Conservation (phyloP, 2,797 vertebrate species). For the Xiphophorus birchmanni region DNA sequence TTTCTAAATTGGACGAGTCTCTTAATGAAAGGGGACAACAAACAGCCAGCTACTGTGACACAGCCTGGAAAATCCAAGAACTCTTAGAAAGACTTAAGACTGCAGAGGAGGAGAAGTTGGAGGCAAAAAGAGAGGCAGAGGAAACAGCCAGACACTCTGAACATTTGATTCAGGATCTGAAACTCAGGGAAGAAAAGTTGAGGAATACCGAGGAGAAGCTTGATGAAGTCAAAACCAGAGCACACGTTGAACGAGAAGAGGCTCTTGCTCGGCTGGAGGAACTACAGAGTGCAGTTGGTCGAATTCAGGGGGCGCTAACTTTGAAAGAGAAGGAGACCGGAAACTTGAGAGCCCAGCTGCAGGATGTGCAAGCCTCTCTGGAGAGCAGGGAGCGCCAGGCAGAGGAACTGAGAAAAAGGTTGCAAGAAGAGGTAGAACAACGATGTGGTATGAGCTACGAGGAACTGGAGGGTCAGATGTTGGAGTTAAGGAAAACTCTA, state of each 20-base stretch:
- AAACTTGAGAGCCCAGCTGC: constrained; percentile 85
- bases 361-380: constrained; percentile 74
- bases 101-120: constrained; percentile 76
- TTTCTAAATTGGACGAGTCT: constrained; percentile 72
- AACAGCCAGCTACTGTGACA: constrained; percentile 70
- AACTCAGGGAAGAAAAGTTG: constrained; percentile 78
- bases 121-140: constrained; percentile 72
- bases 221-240: constrained; percentile 58
- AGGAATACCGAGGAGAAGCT: constrained; percentile 76
- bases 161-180: constrained; percentile 79
- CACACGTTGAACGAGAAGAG: constrained; percentile 72
- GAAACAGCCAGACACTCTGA: constrained; percentile 72
- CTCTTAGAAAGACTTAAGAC: constrained; percentile 83
- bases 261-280: constrained; percentile 76
- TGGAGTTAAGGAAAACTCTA: constrained; percentile 76
- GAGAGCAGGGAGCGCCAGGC: constrained; percentile 79
- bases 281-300: constrained; percentile 74
- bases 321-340: constrained; percentile 83
- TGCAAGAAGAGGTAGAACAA: constrained; percentile 66
- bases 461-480: constrained; percentile 73
- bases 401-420: constrained; percentile 77
- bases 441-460: constrained; percentile 49
- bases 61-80: constrained; percentile 79
- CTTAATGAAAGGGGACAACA: constrained; percentile 78
- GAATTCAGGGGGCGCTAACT: constrained; percentile 80